Conservation (phyloP, 2,113 vertebrate species). For the Bufo gargarizans region DNA sequence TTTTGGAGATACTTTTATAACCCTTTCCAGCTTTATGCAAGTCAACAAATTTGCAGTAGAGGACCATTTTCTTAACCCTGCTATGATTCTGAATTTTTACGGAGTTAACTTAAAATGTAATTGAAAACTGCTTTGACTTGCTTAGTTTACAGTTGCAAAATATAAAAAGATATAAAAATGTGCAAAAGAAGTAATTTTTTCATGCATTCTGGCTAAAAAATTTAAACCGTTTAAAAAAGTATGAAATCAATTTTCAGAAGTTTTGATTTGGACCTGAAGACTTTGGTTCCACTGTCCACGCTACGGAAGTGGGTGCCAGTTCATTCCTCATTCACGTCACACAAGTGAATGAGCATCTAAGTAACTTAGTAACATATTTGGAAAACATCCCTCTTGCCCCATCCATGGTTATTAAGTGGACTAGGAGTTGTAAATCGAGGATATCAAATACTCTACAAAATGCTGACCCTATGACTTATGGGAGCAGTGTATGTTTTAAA, state of each 20-base stretch:
- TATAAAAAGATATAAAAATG: not conserved
- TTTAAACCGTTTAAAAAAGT: not conserved
- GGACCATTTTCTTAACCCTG: not conserved
- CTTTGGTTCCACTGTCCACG: not conserved
- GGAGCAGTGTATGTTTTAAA: conserved; percentile 36
- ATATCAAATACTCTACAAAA: conserved; percentile 30
- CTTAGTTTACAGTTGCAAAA: not conserved
- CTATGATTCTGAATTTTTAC: not conserved
- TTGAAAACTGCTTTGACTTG: no score
- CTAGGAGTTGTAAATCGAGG: conserved; percentile 31
- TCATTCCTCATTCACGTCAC: conserved; percentile 5
- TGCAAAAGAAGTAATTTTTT: not conserved
- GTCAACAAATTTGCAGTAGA: no score
- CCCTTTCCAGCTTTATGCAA: no score
- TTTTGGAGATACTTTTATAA: no score
- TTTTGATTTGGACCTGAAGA: not conserved
- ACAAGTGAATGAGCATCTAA: conserved; percentile 6
- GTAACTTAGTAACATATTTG: conserved; percentile 40
- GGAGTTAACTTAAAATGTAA: no score
- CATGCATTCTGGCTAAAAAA: not conserved
- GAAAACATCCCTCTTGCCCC: conserved; percentile 15
- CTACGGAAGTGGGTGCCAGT: not conserved
- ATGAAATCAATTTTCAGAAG: not conserved
- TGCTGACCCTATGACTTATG: conserved; percentile 39
- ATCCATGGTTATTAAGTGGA: conserved; percentile 20